Base-by-base conservation (phyloP, 2,888 invertebrate genomes). In the Dinocampus coccinellae region DNA sequence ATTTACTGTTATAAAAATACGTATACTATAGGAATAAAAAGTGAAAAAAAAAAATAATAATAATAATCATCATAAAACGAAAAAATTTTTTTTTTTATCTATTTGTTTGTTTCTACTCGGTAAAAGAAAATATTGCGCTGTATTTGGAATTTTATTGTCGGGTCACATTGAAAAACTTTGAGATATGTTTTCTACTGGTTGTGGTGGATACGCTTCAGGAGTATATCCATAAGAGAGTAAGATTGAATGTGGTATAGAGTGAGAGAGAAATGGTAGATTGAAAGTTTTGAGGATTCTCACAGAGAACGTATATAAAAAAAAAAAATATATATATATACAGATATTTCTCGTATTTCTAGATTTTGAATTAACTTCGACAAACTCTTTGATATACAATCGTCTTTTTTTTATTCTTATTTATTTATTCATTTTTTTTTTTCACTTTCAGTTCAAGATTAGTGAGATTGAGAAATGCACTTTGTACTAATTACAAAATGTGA, bases 111-210 rank as follows among this genome's bases (percentile, higher is more conserved):
- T 36, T 22, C 53, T 26, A 34, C 24, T 24, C 36, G 9, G 52
- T 16, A 36, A 20, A 33, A 55, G 63, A 33, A 63, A 69, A 69
- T 63, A 63, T 63, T 42, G 65, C 39, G 47, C 20, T 39, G 55
- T 39, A 33, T 60, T 26, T 26, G 63, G 63, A 69, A 63, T 69
- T 69, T 69, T 69, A 69, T 62, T 69, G 63, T 33, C 29, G 42
- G 69, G 62, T 55, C 69, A 69, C 69, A 69, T 69, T 69, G 57
- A 69, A 69, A 69, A 69, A 69, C 63, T 69, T 69, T 63, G 42
- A 57, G 63, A 69, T 69, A 55, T 55, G 63, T 69, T 63, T 69
- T 63, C 63, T 34, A 55, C 36, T 39, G 52, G 53, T 60, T 42
- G 62, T 62, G 39, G 36, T 62, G 39, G 36, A 62, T 26, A 42